Conservation (phyloP, 2,888 invertebrate species). For the Agrochola lychnidis region DNA sequence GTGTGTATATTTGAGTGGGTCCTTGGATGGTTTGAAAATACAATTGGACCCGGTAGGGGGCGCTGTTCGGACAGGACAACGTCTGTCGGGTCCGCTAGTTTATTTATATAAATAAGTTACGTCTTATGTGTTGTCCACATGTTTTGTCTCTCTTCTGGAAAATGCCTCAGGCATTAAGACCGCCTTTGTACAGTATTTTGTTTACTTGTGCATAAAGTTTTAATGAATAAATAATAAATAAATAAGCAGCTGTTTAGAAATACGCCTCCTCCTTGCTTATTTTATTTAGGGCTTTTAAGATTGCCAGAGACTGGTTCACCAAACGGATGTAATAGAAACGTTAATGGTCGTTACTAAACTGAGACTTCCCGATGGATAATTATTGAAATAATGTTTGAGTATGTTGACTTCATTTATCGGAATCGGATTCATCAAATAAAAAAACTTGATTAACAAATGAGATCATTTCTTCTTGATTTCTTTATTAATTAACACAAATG, state of each 20-base stretch:
- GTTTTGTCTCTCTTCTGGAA: no score
- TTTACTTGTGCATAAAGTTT: no score
- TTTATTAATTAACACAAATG: conserved; percentile 44
- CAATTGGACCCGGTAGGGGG: no score
- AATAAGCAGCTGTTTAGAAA: not conserved
- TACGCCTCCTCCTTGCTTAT: not conserved
- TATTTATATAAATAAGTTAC: no score
- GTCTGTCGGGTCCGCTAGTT: no score
- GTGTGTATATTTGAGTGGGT: no score
- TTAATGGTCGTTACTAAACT: not conserved
- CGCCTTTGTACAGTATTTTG: no score
- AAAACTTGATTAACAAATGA: conserved; percentile 33
- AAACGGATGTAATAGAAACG: conserved; percentile 16
- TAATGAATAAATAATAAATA: no score
- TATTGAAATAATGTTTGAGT: conserved; percentile 13
- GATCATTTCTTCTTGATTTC: conserved; percentile 39
- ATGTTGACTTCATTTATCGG: conserved; percentile 29
- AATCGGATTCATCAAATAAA: conserved; percentile 22
- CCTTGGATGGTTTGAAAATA: no score
- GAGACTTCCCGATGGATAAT: conserved; percentile 12
- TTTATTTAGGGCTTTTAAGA: not conserved
- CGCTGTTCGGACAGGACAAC: no score
- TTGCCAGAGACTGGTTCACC: not conserved
- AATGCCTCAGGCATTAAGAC: no score
- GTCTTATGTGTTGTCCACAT: no score